Conservation (phyloP, 2,888 invertebrate species). For the Microctonus hyperodae region DNA sequence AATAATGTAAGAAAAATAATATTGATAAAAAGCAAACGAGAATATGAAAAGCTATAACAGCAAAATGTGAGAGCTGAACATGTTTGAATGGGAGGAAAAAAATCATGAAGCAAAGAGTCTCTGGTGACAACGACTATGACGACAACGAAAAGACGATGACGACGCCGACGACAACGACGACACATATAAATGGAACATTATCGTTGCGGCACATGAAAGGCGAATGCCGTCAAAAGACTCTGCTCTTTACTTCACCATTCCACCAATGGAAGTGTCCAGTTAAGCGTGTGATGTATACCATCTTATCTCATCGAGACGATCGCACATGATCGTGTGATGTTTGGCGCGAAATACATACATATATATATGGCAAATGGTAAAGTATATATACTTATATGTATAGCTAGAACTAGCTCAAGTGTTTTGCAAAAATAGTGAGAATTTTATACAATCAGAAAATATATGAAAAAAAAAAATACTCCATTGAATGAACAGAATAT, state of each 20-base stretch:
- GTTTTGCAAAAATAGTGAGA: neutral
- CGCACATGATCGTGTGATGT: slow-evolving; percentile 8
- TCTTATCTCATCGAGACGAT: slow-evolving; percentile 26
- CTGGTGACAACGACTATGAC: neutral
- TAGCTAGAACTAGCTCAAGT: neutral
- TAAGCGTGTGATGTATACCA: slow-evolving; percentile 36
- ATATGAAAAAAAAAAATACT: neutral
- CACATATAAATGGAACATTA: slow-evolving; percentile 44
- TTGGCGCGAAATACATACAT: neutral
- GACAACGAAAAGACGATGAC: neutral
- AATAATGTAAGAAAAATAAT: neutral
- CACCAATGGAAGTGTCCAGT: slow-evolving; percentile 34
- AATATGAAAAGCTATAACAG: neutral
- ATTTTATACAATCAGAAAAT: neutral
- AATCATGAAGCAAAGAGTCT: slow-evolving; percentile 1
- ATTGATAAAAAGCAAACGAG: neutral
- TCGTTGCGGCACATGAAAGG: slow-evolving; percentile 27
- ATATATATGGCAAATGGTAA: too few species aligned
- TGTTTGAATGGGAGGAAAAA: slow-evolving; percentile 6
- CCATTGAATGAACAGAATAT: neutral
- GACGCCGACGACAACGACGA: slow-evolving; percentile 26
- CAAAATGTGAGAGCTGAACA: neutral
- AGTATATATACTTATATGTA: too few species aligned
- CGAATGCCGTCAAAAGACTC: slow-evolving; percentile 37
- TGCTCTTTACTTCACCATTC: slow-evolving; percentile 23